Evolutionary conservation across 1,140 invertebrate genomes (phyloP).

Genomic region (Pemphigus obesinymphae): DNA sequence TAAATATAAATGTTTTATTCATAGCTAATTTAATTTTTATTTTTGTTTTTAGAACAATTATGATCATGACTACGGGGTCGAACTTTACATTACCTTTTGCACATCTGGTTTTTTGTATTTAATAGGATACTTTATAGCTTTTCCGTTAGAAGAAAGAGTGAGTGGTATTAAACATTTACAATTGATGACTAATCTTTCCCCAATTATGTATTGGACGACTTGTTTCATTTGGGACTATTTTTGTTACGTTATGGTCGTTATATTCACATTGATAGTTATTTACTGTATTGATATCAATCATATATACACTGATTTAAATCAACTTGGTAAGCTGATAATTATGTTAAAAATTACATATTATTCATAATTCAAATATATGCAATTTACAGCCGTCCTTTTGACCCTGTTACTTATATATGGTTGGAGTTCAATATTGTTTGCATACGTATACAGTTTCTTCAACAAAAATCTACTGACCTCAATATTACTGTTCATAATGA

Average conservation of each 20-base stretch:
- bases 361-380: not conserved
- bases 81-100: not conserved
- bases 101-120: not conserved
- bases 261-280: constrained; percentile 46
- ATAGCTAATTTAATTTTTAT: not conserved
- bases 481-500: constrained; percentile 39
- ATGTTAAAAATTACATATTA: not conserved
- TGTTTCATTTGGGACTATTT: constrained; percentile 60
- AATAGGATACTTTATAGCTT: constrained; percentile 52
- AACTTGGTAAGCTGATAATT: not conserved
- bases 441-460: constrained; percentile 46
- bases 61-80: not conserved
- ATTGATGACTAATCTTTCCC: constrained; percentile 61
- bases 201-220: constrained; percentile 58
- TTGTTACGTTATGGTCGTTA: constrained; percentile 50
- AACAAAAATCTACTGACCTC: constrained; percentile 41
- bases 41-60: not conserved
- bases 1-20: too few relatives aligned
- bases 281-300: constrained; percentile 45
- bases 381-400: constrained; percentile 44
- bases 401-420: constrained; percentile 44
- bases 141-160: constrained; percentile 52
- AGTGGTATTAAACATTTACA: constrained; percentile 64
- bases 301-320: not conserved
- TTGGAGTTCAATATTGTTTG: constrained; percentile 41